Evolutionary conservation across 2,113 vertebrate genomes (phyloP).

Genomic region (Sebastes schlegelii): DNA sequence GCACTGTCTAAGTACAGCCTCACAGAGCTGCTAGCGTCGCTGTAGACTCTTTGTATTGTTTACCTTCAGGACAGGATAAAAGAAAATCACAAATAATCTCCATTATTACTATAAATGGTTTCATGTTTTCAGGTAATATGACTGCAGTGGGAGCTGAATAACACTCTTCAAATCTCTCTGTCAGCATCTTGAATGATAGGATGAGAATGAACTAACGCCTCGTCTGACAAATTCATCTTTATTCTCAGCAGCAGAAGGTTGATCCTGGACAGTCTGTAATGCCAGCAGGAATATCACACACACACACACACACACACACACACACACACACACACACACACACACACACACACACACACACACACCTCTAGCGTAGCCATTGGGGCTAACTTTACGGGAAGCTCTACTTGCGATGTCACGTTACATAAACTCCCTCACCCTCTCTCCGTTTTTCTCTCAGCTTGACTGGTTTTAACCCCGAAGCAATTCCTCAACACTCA

Average conservation of each 20-base stretch:
- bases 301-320: constrained; percentile 6
- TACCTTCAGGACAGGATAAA: no score
- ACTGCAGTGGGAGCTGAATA: not conserved
- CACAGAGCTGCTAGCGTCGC: no score
- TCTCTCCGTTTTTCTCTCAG: constrained; percentile 42
- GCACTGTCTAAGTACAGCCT: no score
- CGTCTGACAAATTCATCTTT: constrained; percentile 10
- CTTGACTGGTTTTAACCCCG: constrained; percentile 46
- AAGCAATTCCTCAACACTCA: constrained; percentile 33
- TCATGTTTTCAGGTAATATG: not conserved
- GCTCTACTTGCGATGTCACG: constrained; percentile 27
- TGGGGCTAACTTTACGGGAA: constrained; percentile 23
- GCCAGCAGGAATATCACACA: constrained; percentile 10
- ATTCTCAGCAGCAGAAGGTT: constrained; percentile 11
- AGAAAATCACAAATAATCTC: not conserved
- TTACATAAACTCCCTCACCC: constrained; percentile 47
- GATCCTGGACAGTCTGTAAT: constrained; percentile 20
- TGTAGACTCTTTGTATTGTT: no score
- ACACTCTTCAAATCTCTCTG: constrained; percentile 17
- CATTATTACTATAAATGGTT: constrained; percentile 1
- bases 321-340: not conserved
- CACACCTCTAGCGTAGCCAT: constrained; percentile 6
- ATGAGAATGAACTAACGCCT: constrained; percentile 18
- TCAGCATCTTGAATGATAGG: not conserved
- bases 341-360: no score